Conservation (phyloP, 2,888 invertebrate genomes). For the Strigamia transsilvanica region DNA sequence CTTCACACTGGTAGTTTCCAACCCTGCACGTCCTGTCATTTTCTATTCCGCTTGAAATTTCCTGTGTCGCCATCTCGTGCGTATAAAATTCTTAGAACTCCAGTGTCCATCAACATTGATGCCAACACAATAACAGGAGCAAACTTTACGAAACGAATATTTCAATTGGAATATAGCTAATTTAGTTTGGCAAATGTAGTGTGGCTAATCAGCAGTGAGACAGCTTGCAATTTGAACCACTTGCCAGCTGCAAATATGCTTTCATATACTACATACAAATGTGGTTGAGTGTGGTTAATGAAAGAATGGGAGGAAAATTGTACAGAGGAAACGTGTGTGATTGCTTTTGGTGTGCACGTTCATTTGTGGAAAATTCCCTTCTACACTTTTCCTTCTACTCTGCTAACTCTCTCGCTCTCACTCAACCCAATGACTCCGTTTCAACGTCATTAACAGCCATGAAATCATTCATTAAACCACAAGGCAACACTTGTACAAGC, state of each 20-base stretch:
- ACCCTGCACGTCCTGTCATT: no score
- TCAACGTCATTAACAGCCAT: slow-evolving; percentile 48
- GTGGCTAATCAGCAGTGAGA: slow-evolving; percentile 38
- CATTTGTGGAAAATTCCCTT: slow-evolving; percentile 43
- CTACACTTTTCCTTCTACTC: slow-evolving; percentile 22
- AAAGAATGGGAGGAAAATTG: slow-evolving; percentile 49
- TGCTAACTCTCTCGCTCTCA: slow-evolving; percentile 25
- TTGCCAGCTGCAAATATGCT: slow-evolving; percentile 45
- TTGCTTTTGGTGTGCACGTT: slow-evolving; percentile 45
- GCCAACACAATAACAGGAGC: not conserved
- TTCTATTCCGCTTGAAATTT: no score
- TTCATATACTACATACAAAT: slow-evolving; percentile 44
- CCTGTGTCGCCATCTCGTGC: no score
- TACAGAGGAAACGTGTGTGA: slow-evolving; percentile 41
- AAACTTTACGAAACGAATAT: slow-evolving; percentile 45
- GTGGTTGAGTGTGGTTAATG: slow-evolving; percentile 43
- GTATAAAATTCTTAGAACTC: not conserved
- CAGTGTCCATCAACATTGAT: not conserved
- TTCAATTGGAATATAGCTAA: slow-evolving; percentile 44
- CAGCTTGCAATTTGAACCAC: slow-evolving; percentile 32
- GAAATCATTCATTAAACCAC: slow-evolving; percentile 49
- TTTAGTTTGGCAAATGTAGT: slow-evolving; percentile 39
- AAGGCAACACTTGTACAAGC: slow-evolving; percentile 38
- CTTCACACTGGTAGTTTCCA: no score
- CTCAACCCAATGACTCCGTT: slow-evolving; percentile 29